Evolutionary conservation across 2,113 vertebrate species (phyloP).

Genomic region (Catharus bicknelli): DNA sequence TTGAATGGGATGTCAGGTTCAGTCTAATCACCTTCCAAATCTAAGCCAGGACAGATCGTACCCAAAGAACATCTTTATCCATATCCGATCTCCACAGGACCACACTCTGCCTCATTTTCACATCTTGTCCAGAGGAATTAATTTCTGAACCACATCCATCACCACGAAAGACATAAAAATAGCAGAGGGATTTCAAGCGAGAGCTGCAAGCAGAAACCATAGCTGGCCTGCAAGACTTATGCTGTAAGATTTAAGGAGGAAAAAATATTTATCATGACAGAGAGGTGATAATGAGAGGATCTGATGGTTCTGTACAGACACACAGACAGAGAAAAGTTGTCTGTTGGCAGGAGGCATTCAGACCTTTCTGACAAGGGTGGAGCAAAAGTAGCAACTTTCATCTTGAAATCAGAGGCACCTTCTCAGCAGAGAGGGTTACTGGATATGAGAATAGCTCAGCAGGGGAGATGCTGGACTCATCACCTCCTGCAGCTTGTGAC

Average conservation of each 20-base stretch:
- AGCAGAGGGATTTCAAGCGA: neutral
- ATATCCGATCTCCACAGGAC: neutral
- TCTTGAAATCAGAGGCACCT: slow-evolving; percentile 3
- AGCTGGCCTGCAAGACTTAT: neutral
- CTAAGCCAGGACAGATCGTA: neutral
- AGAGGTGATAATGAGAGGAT: neutral
- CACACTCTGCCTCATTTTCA: neutral
- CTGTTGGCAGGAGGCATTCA: neutral
- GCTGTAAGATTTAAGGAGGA: neutral
- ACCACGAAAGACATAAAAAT: neutral
- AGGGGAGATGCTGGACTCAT: neutral
- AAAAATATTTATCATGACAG: neutral
- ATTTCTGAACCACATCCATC: neutral
- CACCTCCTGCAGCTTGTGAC: neutral
- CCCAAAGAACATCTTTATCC: neutral
- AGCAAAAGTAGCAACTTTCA: neutral
- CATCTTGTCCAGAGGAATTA: neutral
- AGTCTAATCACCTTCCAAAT: neutral
- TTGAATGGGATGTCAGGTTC: neutral
- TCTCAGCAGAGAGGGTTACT: neutral
- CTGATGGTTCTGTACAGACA: neutral
- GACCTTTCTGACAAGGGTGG: neutral
- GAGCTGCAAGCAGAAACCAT: neutral
- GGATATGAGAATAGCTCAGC: neutral
- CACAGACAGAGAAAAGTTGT: neutral